Conservation (phyloP, 2,113 vertebrate species). For the Indicator maculatus region DNA sequence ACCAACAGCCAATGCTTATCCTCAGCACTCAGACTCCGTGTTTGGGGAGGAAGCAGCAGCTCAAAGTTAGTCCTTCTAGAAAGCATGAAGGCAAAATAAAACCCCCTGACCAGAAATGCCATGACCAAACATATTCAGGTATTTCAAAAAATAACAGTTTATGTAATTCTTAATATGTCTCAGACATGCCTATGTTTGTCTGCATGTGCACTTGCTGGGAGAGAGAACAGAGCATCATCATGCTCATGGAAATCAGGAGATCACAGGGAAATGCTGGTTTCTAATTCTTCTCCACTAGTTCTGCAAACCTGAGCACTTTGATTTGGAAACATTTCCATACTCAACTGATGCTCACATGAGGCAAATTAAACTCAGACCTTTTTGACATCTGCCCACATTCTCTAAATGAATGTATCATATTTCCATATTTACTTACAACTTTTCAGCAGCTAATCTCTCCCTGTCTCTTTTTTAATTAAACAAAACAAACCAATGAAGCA, state of each 20-base stretch:
- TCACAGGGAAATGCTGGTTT: constrained; percentile 32
- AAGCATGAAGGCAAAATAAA: background rate
- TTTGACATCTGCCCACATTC: background rate
- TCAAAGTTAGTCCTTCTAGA: background rate
- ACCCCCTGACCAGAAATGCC: background rate
- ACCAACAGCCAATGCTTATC: background rate
- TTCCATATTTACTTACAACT: background rate
- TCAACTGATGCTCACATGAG: constrained; percentile 8
- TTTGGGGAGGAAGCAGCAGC: background rate
- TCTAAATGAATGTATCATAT: background rate
- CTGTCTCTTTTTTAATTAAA: background rate
- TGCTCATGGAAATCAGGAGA: background rate
- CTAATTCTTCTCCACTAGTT: constrained; percentile 3
- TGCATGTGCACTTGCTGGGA: background rate
- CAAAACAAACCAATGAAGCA: background rate
- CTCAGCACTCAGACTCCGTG: background rate
- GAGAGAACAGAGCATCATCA: background rate
- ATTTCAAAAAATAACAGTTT: background rate
- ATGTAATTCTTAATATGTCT: background rate
- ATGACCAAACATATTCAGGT: background rate
- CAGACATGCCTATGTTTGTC: background rate
- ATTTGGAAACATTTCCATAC: background rate
- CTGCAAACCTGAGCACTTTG: constrained; percentile 5
- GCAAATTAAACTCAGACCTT: background rate
- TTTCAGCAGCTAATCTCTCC: background rate